phyloP scores from a whole-genome alignment of 2,888 invertebrate genomes.

The Villa cingulata region DNA sequence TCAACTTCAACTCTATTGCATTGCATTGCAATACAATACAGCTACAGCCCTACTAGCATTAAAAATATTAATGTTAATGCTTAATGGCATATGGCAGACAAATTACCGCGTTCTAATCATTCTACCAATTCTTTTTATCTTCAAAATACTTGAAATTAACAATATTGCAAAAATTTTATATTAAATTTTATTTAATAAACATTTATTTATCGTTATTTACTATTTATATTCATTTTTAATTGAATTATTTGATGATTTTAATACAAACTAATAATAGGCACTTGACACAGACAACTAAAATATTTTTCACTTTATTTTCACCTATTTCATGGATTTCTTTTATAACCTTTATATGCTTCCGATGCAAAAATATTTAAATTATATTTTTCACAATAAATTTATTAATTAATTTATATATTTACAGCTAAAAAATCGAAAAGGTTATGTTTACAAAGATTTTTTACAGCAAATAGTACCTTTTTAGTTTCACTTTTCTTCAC shows the following conservation, averaged over 20 bases:
- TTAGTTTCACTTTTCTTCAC: background rate
- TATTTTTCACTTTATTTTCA: background rate
- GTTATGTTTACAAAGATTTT: constrained; percentile 13
- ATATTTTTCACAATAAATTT: background rate
- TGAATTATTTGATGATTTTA: background rate
- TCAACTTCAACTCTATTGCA: background rate
- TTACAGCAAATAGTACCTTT: background rate
- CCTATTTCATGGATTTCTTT: background rate
- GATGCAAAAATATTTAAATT: background rate
- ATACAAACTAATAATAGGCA: constrained; percentile 1
- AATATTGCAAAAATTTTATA: no score
- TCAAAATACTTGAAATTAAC: no score
- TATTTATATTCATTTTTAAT: no score
- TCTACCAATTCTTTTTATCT: constrained; percentile 17
- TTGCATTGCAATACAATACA: background rate
- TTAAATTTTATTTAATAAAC: no score
- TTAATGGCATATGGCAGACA: constrained; percentile 22
- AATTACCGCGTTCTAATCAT: constrained; percentile 25
- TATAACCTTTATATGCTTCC: background rate
- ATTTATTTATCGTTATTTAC: no score
- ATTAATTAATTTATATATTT: constrained; percentile 1
- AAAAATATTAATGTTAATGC: no score
- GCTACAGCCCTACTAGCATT: constrained; percentile 7
- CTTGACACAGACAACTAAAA: constrained; percentile 6
- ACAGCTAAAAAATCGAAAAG: constrained; percentile 11